A percentile compares a stretch with the other conserved stretches of the same genome.
phyloP scores from a whole-genome alignment of 1,140 invertebrate genomes.

The Octopus sinensis region DNA sequence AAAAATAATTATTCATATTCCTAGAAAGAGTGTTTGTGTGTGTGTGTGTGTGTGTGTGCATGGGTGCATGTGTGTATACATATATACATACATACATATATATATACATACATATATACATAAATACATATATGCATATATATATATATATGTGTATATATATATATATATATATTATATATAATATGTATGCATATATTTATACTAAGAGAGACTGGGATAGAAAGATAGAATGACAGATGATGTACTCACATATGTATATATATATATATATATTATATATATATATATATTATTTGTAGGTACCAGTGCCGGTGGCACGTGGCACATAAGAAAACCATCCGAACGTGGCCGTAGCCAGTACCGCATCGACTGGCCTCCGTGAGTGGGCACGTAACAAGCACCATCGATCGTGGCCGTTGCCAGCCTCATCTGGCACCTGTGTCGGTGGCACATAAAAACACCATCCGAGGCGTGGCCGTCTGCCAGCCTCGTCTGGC shows the following conservation, averaged over 20 bases:
- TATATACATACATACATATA: not conserved
- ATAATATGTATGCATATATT: not conserved
- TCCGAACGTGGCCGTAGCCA: no score
- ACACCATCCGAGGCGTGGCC: no score
- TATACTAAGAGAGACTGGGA: not conserved
- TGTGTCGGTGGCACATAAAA: no score
- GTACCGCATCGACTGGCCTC: no score
- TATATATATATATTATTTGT: conserved; percentile 5
- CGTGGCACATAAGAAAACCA: no score
- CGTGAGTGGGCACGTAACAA: no score
- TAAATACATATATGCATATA: not conserved
- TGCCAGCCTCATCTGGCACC: no score
- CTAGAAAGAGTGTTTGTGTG: not conserved
- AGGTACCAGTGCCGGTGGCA: no score
- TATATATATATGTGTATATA: not conserved
- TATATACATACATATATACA: not conserved
- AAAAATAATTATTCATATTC: no score
- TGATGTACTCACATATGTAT: not conserved
- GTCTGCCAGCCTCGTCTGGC: no score
- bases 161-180: not conserved
- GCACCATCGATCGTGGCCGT: no score
- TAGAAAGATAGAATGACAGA: not conserved
- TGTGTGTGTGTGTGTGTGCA: not conserved
- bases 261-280: not conserved
- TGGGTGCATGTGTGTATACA: not conserved